A percentile compares a stretch with the other conserved stretches of the same genome.
phyloP scores from a whole-genome alignment of 1,140 invertebrate genomes.

The Drosophila neocordata region DNA sequence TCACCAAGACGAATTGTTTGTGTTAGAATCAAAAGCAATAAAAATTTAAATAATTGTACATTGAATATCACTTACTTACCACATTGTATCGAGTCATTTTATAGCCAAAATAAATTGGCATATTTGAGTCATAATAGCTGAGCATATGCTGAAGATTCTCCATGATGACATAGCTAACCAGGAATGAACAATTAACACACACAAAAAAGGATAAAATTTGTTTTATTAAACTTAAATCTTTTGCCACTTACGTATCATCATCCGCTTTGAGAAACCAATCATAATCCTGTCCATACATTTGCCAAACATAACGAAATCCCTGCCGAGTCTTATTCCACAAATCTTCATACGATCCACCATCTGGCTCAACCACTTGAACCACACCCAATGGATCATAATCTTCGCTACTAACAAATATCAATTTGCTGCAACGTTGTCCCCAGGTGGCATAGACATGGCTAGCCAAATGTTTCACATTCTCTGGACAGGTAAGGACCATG shows the following conservation, averaged over 20 bases:
- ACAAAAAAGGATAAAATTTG: not conserved
- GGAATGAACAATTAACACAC: no score
- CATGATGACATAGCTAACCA: slow-evolving; percentile 88
- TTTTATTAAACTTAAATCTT: no score
- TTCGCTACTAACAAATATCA: slow-evolving; percentile 93
- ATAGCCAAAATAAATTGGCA: slow-evolving; percentile 94
- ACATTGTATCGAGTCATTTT: slow-evolving; percentile 84
- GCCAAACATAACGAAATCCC: slow-evolving; percentile 93
- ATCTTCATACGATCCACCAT: slow-evolving; percentile 91
- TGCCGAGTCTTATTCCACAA: slow-evolving; percentile 98
- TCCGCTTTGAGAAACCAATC: slow-evolving; percentile 98
- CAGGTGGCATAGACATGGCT: slow-evolving; percentile 96
- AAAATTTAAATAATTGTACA: slow-evolving; percentile 24
- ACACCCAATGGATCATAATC: slow-evolving; percentile 85
- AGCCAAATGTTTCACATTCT: slow-evolving; percentile 93
- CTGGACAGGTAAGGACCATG: slow-evolving; percentile 96
- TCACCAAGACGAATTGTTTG: not conserved
- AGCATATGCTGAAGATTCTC: slow-evolving; percentile 96
- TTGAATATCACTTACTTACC: slow-evolving; percentile 36
- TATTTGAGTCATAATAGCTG: slow-evolving; percentile 86
- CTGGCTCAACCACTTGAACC: slow-evolving; percentile 85
- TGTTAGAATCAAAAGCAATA: not conserved
- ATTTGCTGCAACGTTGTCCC: slow-evolving; percentile 94
- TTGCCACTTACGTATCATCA: slow-evolving; percentile 92
- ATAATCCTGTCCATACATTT: slow-evolving; percentile 89